Conservation (phyloP, 2,113 vertebrate genomes). For the Conger conger region DNA sequence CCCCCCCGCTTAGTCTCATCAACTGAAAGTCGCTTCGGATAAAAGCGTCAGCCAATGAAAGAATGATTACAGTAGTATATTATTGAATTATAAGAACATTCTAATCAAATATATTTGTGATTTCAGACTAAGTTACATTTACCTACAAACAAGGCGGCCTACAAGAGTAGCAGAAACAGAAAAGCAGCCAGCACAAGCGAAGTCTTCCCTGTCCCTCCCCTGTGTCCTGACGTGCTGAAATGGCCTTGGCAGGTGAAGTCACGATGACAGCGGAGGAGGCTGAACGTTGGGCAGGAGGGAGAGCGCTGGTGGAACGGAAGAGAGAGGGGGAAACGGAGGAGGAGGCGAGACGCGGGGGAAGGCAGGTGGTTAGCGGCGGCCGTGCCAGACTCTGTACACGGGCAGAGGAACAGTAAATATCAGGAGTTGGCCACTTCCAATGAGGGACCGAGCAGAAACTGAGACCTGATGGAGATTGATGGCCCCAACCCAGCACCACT, state of each 20-base stretch:
- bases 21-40: too few species aligned
- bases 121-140: too few species aligned
- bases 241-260: background rate
- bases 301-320: background rate
- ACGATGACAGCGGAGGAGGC: background rate
- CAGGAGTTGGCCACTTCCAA: constrained; percentile 59
- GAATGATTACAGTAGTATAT: too few species aligned
- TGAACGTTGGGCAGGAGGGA: too few species aligned
- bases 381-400: constrained; percentile 40
- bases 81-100: too few species aligned
- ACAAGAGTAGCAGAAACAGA: too few species aligned
- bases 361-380: constrained; percentile 27
- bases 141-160: too few species aligned
- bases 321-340: constrained; percentile 4
- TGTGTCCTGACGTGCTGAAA: background rate
- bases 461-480: constrained; percentile 60
- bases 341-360: constrained; percentile 27
- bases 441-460: constrained; percentile 58
- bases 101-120: too few species aligned
- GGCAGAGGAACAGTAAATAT: constrained; percentile 55
- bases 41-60: too few species aligned
- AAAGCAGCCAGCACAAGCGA: too few species aligned
- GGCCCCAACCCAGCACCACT: constrained; percentile 53
- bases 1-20: too few species aligned
- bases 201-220: too few species aligned